Evolutionary conservation across 2,797 vertebrate genomes (phyloP).

Genomic region (Acipenser oxyrinchus): DNA sequence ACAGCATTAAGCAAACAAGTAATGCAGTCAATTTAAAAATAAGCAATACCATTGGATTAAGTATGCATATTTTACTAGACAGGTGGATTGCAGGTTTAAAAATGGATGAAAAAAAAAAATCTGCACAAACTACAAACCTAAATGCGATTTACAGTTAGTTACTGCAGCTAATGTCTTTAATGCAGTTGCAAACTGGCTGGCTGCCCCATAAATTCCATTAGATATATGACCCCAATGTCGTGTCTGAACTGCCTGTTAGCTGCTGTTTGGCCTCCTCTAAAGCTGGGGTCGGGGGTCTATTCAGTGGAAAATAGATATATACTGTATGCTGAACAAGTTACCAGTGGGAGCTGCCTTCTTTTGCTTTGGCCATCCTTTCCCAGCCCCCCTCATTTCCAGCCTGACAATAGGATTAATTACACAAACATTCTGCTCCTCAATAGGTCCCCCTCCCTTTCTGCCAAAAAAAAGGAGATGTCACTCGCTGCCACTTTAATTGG

Average conservation of each 20-base stretch:
- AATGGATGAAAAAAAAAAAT: no score
- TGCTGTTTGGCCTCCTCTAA: neutral
- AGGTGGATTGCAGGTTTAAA: no score
- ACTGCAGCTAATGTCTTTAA: conserved; percentile 1
- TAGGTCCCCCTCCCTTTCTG: neutral
- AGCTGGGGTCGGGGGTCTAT: conserved; percentile 1
- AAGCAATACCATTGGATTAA: no score
- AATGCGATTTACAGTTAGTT: neutral
- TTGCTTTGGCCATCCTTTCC: neutral
- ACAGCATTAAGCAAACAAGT: no score
- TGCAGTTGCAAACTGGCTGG: neutral
- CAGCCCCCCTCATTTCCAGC: conserved; percentile 15
- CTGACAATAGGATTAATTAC: conserved; percentile 22
- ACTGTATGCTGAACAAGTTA: neutral
- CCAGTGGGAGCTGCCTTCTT: neutral
- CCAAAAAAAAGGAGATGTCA: conserved; percentile 7
- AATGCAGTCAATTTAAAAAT: no score
- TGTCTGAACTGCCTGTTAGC: neutral
- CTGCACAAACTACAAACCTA: no score
- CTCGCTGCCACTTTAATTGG: conserved; percentile 12
- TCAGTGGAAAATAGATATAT: conserved; percentile 8
- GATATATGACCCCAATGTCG: neutral
- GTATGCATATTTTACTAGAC: no score
- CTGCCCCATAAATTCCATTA: neutral
- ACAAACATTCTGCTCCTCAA: conserved; percentile 12